Evolutionary conservation across 2,113 vertebrate species (phyloP).

Genomic region (Indicator indicator): DNA sequence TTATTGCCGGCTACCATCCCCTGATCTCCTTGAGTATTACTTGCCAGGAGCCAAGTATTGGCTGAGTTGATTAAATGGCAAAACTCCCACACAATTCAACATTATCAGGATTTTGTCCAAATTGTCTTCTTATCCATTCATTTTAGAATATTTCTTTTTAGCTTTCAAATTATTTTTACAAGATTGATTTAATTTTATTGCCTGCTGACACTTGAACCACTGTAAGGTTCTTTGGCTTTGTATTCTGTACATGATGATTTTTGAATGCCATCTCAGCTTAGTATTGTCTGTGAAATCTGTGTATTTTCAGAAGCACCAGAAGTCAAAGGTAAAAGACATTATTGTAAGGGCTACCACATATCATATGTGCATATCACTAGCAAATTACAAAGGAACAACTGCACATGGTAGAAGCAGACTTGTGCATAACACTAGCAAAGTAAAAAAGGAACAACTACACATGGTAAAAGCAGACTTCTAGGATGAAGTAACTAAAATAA

Average conservation of each 20-base stretch:
- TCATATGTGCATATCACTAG: not conserved
- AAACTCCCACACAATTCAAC: not conserved
- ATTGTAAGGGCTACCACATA: not conserved
- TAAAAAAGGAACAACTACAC: not conserved
- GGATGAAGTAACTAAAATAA: not conserved
- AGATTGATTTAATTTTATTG: not conserved
- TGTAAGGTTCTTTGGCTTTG: not conserved
- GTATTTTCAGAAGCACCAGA: not conserved
- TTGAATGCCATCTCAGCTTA: not conserved
- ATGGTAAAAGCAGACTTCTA: not conserved
- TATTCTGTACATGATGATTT: not conserved
- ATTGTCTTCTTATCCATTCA: not conserved
- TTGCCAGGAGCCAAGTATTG: not conserved
- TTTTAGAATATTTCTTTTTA: not conserved
- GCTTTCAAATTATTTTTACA: not conserved
- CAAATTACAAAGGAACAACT: not conserved
- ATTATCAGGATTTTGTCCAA: not conserved
- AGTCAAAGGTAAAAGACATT: not conserved
- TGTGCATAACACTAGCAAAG: too few relatives aligned
- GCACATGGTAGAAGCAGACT: not conserved
- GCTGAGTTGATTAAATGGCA: not conserved
- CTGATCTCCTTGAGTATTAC: not conserved
- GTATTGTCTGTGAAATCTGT: not conserved
- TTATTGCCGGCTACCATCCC: not conserved
- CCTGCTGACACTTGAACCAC: not conserved